phyloP scores from a whole-genome alignment of 2,888 invertebrate species.

The Pomacea canaliculata region DNA sequence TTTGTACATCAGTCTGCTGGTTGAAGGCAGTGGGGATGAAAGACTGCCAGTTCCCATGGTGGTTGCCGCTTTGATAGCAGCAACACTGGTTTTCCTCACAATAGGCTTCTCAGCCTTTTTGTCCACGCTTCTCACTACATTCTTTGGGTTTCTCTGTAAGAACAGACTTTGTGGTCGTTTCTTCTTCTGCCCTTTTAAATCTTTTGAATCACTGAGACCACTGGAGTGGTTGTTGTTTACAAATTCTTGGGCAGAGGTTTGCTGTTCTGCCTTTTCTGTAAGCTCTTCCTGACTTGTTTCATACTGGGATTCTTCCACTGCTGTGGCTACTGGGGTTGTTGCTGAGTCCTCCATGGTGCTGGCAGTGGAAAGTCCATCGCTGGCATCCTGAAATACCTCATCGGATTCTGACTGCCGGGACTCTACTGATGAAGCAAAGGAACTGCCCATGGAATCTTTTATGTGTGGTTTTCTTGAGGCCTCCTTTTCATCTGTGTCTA shows the following conservation, averaged over 20 bases:
- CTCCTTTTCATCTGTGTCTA: background rate
- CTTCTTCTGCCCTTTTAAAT: constrained; percentile 1
- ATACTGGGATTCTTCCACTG: constrained; percentile 2
- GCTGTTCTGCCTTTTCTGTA: background rate
- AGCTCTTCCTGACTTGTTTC: constrained; percentile 3
- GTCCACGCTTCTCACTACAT: constrained; percentile 4
- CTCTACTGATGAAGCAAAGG: constrained; percentile 17
- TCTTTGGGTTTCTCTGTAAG: background rate
- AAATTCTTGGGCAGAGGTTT: background rate
- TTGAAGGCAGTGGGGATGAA: constrained; percentile 1
- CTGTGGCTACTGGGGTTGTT: background rate
- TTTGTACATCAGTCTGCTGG: constrained; percentile 9
- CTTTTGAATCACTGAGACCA: background rate
- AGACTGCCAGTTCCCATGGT: background rate
- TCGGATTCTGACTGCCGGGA: constrained; percentile 16
- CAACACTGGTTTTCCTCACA: constrained; percentile 2
- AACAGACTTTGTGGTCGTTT: constrained; percentile 24
- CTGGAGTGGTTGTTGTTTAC: background rate
- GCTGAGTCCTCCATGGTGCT: background rate
- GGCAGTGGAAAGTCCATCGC: background rate
- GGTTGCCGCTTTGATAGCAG: background rate
- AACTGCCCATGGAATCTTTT: constrained; percentile 17
- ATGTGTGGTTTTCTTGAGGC: background rate
- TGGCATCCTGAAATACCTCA: constrained; percentile 22
- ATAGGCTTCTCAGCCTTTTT: background rate